These are phyloP conservation scores for Irena cyanogastra DNA, from an alignment of 2,113 vertebrate species.

Conservation along the genomic window DNA sequence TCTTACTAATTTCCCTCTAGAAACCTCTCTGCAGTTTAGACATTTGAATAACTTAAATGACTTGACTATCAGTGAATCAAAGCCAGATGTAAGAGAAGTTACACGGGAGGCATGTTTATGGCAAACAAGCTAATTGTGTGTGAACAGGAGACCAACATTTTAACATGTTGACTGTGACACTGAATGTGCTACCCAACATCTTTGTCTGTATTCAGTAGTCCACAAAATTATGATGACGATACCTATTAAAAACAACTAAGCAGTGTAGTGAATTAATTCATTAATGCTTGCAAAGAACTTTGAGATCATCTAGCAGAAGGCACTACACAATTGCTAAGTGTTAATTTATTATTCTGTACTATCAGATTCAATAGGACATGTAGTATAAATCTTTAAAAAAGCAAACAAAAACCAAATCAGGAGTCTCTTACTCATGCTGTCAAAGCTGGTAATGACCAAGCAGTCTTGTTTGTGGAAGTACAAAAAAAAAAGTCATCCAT, in stretches of 20 bases:
- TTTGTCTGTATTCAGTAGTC: conserved; percentile 4
- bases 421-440: conserved; percentile 53
- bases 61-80: background rate
- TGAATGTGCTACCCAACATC: background rate
- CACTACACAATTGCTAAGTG: background rate
- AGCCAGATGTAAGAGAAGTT: background rate
- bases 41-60: background rate
- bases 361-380: conserved; percentile 4
- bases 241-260: background rate
- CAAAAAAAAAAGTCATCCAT: conserved; percentile 20
- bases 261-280: conserved; percentile 21
- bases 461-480: conserved; percentile 52
- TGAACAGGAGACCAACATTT: background rate
- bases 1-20: background rate
- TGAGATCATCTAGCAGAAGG: conserved; percentile 14
- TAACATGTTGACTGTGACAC: background rate
- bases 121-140: background rate
- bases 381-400: conserved; percentile 29
- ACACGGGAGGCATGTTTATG: background rate
- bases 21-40: background rate
- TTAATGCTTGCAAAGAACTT: conserved; percentile 28
- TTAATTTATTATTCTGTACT: conserved; percentile 43
- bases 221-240: conserved; percentile 17
- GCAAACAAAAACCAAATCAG: conserved; percentile 42
- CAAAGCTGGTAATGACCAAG: conserved; percentile 63